These are phyloP conservation scores for Linnaemya tessellans DNA, from an alignment of 2,888 invertebrate species.

Conservation along the genomic window DNA sequence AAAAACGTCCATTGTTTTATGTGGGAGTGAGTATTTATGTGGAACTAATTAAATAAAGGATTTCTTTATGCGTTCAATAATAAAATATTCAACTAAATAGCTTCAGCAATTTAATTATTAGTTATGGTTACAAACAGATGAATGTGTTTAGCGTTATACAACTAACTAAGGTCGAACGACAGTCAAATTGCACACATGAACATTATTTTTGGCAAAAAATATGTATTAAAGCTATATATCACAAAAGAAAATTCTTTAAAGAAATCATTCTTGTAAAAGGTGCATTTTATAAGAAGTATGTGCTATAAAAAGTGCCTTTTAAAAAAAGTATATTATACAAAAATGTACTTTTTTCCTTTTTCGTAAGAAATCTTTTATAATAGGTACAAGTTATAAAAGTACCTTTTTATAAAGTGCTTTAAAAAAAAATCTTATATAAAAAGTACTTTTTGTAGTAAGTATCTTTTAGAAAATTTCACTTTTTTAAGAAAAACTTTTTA, in stretches of 20 bases:
- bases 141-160: background rate
- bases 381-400: background rate
- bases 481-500: background rate
- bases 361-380: too few species aligned
- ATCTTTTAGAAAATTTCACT: too few species aligned
- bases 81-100: constrained; percentile 49
- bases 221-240: background rate
- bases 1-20: background rate
- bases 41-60: constrained; percentile 62
- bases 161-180: background rate
- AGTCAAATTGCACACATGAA: background rate
- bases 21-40: constrained; percentile 20
- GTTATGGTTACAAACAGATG: constrained; percentile 24
- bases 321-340: background rate
- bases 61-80: constrained; percentile 59
- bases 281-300: background rate
- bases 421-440: too few species aligned
- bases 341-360: background rate
- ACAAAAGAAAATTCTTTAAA: background rate
- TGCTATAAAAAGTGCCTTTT: background rate
- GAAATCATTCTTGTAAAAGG: too few species aligned
- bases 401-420: background rate
- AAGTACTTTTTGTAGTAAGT: too few species aligned
- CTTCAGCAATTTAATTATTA: constrained; percentile 58
- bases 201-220: background rate